These are phyloP conservation scores for Alsophila aescularia DNA, from an alignment of 2,888 invertebrate species.

Conservation along the genomic window DNA sequence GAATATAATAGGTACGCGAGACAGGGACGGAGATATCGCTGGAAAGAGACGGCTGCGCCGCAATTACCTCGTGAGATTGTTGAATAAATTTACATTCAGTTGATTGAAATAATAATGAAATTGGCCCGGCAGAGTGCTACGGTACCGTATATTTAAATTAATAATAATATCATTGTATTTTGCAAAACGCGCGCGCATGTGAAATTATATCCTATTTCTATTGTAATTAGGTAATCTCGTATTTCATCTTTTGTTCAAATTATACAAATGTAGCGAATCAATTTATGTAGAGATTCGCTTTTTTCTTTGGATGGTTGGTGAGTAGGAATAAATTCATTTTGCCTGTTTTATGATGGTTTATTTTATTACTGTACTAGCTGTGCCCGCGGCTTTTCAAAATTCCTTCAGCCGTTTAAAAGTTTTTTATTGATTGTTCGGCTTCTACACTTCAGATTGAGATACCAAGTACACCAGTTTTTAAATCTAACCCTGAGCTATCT, in stretches of 20 bases:
- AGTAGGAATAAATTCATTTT: background rate
- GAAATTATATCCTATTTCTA: constrained; percentile 60
- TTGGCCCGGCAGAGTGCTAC: constrained; percentile 77
- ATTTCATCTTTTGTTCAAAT: constrained; percentile 55
- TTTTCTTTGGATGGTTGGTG: background rate
- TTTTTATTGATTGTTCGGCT: too few relatives aligned
- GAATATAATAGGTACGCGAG: constrained; percentile 55
- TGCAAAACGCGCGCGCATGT: constrained; percentile 72
- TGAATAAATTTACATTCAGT: constrained; percentile 85
- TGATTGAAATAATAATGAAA: constrained; percentile 85
- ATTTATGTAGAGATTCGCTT: constrained; percentile 5
- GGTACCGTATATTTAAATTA: constrained; percentile 82
- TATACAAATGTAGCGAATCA: constrained; percentile 53
- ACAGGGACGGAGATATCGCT: constrained; percentile 44
- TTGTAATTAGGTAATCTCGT: constrained; percentile 71
- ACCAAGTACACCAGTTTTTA: too few relatives aligned
- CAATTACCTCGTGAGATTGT: constrained; percentile 84
- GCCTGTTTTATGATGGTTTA: background rate
- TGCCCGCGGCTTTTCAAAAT: too few relatives aligned
- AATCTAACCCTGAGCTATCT: too few relatives aligned
- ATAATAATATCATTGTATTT: constrained; percentile 81
- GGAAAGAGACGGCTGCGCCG: constrained; percentile 65
- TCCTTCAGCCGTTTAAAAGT: too few relatives aligned
- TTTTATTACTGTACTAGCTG: too few relatives aligned
- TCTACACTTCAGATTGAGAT: too few relatives aligned